Conservation (phyloP, 2,113 vertebrate genomes). For the Erythrolamprus reginae region DNA sequence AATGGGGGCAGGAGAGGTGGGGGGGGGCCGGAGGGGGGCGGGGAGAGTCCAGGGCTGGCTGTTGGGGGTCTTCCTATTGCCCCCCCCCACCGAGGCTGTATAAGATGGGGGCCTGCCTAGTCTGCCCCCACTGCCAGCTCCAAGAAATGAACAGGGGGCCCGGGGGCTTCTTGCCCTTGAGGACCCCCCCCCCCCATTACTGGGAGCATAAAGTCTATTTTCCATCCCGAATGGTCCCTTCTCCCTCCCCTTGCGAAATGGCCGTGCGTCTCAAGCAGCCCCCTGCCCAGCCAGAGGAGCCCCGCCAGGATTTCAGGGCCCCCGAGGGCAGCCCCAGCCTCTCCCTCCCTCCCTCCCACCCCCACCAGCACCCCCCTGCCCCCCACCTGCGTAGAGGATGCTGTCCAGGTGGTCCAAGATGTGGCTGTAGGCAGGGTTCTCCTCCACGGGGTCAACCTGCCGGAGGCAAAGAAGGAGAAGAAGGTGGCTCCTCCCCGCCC, state of each 20-base stretch:
- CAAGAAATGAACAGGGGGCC: background rate
- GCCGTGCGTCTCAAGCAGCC: background rate
- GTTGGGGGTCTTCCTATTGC: background rate
- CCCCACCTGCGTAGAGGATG: slow-evolving; percentile 79
- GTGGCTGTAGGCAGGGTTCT: slow-evolving; percentile 74
- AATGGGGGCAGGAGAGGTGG: background rate
- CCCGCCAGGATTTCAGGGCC: background rate
- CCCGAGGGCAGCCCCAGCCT: no score
- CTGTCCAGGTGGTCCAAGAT: slow-evolving; percentile 77
- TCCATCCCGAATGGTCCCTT: background rate
- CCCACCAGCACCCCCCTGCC: no score
- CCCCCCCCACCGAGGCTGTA: background rate
- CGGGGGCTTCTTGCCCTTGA: no score
- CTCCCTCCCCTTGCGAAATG: background rate
- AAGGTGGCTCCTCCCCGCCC: no score
- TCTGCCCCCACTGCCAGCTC: background rate
- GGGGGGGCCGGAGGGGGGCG: no score
- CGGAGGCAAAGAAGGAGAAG: background rate
- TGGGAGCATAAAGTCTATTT: background rate
- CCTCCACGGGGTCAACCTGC: slow-evolving; percentile 73
- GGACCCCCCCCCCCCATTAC: no score
- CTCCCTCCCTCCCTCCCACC: no score
- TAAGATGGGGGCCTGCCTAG: background rate
- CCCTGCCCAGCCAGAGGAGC: background rate
- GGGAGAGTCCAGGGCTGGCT: background rate